Evolutionary conservation across 2,797 vertebrate genomes (phyloP), one percentile per base, ranked within the genome.

Genomic region (Cuniculus paca): DNA sequence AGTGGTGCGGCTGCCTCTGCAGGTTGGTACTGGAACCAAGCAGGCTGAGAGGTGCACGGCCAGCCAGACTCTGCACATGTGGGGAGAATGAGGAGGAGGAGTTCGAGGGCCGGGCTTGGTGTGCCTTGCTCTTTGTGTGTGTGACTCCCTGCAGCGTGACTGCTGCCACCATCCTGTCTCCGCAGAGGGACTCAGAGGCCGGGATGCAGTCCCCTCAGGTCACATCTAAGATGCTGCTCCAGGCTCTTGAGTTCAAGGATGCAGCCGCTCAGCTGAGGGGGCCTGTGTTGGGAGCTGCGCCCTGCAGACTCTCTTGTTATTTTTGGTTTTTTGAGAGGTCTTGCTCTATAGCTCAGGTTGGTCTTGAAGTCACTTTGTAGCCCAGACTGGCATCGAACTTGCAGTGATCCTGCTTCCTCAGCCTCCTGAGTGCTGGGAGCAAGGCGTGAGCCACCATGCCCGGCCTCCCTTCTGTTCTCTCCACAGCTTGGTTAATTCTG

Each of bases 401-500:
- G 16, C 22, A 42, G 24, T 3, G 70, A 45, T 42, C 12, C 26
- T 48, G 42, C 42, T 48, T 42, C 26, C 6, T 75, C 6, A 48
- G 72, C 72, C 72, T 31, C 39, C 39, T 42, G 70, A 42, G 22
- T 14, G 36, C 39, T 42, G 70, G 65, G 36, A 70, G 65, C 22
- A 70, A 70, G 8, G n/a, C 10, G 65, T 20, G 65, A 9, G 1
- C 65, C 65, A 39, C 20, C 8, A 22, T 1, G 9, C 65, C 63
- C 9, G 9, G 9, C 72, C 42, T 31, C 14, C 45, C 31, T 19
- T 63, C 58, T 70, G 3, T 34, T 84, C 63, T 60, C 26, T 87
- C 63, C n/a, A 19, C 89, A 98, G 97, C 80, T 54, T 98, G 92
- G 96, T 97, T 86, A 97, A 97, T n/a, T 92, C 94, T 12, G 96